Base-by-base conservation (phyloP, 2,888 invertebrate genomes). In the Salticus scenicus region DNA sequence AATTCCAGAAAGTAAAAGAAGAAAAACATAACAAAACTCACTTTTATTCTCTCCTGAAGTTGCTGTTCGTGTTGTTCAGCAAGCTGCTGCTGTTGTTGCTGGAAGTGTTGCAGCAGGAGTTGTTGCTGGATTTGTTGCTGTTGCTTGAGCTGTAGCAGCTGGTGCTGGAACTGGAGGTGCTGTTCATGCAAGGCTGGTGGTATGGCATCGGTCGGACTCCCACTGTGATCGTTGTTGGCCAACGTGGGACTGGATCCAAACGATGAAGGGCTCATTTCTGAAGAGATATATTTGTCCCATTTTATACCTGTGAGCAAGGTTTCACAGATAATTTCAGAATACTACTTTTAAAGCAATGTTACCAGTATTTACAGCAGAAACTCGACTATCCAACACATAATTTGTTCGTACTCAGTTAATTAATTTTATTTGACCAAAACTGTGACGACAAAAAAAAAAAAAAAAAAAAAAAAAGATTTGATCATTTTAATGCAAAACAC, bases 101-200 rank as follows among this genome's bases (percentile, higher is more conserved):
- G 96, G 93, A 96, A 97, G 91, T 96, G 96, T 92, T 97, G 96
- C 91, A 96, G 93, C 89, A 97, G 93, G 90, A 96, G 95, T 92
- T 97, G 96, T 91, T 97, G 97, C 91, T 97, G 97, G 90, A 97
- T 92, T 92, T 97, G 96, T 92, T 97, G 97, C 91, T 96, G 96
- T 92, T 97, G 96, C 93, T 97, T 97, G 91, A 97, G 93, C 96
- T 97, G 95, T n/a, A 88, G 75, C 42, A 87, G 70, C 70, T 89
- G 89, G 27, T 89, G 89, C 77, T 88, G 89, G 79, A 89, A 88
- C 73, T 89, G 88, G 27, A 88, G 66, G 64, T 88, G 88, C 51
- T 88, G 88, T 64, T 88, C 88, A 17, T 86, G 85, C 33, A 87
- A 14, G 27, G 78, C 74, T n/a, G 87, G 77, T 12, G 78, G 27